A percentile compares a stretch with the other conserved stretches of the same genome.
These are phyloP conservation scores for Colletes gigas DNA, from an alignment of 1,140 invertebrate species.

Conservation along the genomic window DNA sequence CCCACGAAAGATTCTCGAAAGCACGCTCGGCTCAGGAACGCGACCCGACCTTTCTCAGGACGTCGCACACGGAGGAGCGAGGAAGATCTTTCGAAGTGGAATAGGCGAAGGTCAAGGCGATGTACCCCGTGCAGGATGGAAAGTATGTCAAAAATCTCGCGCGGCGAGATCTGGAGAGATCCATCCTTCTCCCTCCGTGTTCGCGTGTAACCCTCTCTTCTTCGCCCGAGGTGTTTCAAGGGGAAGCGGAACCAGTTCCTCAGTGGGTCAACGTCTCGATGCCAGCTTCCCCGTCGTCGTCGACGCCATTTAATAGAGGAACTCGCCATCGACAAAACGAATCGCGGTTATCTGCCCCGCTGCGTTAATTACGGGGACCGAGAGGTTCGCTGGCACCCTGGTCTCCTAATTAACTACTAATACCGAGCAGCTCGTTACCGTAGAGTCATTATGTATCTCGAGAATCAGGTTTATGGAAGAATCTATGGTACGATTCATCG, in stretches of 20 bases:
- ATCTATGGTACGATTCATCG: too few relatives aligned
- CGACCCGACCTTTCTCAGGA: constrained; percentile 45
- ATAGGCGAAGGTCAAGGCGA: constrained; percentile 75
- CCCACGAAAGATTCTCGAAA: background rate
- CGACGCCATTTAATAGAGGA: constrained; percentile 32
- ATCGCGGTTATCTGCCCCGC: constrained; percentile 48
- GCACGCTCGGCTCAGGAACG: background rate
- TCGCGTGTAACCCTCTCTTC: constrained; percentile 29
- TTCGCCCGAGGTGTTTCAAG: constrained; percentile 65
- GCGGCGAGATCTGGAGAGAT: constrained; percentile 52
- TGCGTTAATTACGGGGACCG: constrained; percentile 17
- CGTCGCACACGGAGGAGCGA: too few relatives aligned
- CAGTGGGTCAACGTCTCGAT: constrained; percentile 79
- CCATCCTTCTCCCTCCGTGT: constrained; percentile 31
- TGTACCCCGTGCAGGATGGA: constrained; percentile 68
- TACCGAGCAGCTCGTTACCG: too few relatives aligned
- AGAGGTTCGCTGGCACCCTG: too few relatives aligned
- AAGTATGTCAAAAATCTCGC: constrained; percentile 80
- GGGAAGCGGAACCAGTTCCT: constrained; percentile 79
- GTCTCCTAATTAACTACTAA: too few relatives aligned
- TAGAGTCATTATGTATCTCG: too few relatives aligned
- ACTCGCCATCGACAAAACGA: constrained; percentile 48
- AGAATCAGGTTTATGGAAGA: too few relatives aligned
- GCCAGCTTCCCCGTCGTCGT: constrained; percentile 55
- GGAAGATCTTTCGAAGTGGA: constrained; percentile 63